Evolutionary conservation across 1,140 invertebrate genomes (phyloP).

Genomic region (Trypoxylus dichotomus): DNA sequence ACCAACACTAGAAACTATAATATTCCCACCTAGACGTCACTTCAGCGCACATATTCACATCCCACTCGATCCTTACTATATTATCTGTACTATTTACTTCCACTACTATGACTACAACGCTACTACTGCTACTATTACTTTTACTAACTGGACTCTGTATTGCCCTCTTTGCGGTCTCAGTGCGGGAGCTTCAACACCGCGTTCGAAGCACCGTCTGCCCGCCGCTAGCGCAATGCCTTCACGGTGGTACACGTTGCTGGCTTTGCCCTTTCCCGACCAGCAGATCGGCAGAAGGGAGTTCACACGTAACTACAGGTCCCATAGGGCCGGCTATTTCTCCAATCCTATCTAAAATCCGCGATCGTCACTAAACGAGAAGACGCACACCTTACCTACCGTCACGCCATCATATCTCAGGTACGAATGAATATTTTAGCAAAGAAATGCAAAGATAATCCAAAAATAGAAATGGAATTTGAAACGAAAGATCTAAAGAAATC

Average conservation of each 20-base stretch:
- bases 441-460: not conserved
- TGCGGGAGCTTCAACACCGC: conserved; percentile 55
- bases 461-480: not conserved
- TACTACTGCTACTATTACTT: not conserved
- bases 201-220: conserved; percentile 56
- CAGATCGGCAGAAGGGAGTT: conserved; percentile 22
- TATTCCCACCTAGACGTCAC: not conserved
- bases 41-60: not conserved
- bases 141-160: conserved; percentile 13
- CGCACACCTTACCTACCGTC: not conserved
- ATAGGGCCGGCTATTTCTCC: conserved; percentile 17
- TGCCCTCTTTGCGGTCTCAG: conserved; percentile 46
- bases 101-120: not conserved
- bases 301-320: conserved; percentile 18
- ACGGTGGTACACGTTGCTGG: conserved; percentile 85
- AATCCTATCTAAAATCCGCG: not conserved
- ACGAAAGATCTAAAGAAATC: not conserved
- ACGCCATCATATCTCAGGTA: conserved; percentile 4
- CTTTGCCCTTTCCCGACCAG: conserved; percentile 78
- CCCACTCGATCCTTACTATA: not conserved
- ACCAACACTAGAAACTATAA: not conserved
- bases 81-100: no score
- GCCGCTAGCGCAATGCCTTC: conserved; percentile 64
- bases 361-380: not conserved
- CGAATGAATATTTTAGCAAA: not conserved